These are phyloP conservation scores for Ectemnius cavifrons DNA, from an alignment of 2,888 invertebrate species.

Conservation along the genomic window DNA sequence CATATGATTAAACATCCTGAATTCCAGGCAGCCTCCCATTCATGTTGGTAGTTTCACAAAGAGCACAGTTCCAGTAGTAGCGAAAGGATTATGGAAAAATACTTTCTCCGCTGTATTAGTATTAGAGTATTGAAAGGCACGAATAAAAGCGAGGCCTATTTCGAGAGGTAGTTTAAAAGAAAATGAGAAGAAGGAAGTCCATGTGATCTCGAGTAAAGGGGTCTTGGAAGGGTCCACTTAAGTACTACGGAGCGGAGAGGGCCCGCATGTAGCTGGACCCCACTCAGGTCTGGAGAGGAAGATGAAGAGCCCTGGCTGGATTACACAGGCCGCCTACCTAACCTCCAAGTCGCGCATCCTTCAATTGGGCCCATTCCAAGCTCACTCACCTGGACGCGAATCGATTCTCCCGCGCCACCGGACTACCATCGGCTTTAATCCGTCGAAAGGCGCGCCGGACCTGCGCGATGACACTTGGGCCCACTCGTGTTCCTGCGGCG, in stretches of 20 bases:
- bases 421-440: conserved; percentile 27
- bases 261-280: conserved; percentile 4
- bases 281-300: conserved; percentile 9
- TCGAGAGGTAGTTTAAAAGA: too few relatives aligned
- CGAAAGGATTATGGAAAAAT: too few relatives aligned
- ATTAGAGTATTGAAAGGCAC: too few relatives aligned
- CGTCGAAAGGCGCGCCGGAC: conserved; percentile 12
- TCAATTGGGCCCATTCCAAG: conserved; percentile 33
- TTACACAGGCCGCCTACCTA: conserved; percentile 21
- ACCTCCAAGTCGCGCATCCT: conserved; percentile 25
- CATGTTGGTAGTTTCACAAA: too few relatives aligned
- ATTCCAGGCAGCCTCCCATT: too few relatives aligned
- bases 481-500: conserved; percentile 41
- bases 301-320: too few relatives aligned
- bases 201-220: not conserved
- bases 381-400: conserved; percentile 48
- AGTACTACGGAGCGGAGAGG: not conserved
- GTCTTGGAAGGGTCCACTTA: not conserved
- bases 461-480: conserved; percentile 41
- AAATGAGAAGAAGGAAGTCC: not conserved
- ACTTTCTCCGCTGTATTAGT: too few relatives aligned
- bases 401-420: conserved; percentile 31
- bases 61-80: too few relatives aligned
- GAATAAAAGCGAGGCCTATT: too few relatives aligned
- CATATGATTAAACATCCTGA: too few relatives aligned